Evolutionary conservation across 2,888 invertebrate species (phyloP).

Genomic region (Oxyteleia sp.): DNA sequence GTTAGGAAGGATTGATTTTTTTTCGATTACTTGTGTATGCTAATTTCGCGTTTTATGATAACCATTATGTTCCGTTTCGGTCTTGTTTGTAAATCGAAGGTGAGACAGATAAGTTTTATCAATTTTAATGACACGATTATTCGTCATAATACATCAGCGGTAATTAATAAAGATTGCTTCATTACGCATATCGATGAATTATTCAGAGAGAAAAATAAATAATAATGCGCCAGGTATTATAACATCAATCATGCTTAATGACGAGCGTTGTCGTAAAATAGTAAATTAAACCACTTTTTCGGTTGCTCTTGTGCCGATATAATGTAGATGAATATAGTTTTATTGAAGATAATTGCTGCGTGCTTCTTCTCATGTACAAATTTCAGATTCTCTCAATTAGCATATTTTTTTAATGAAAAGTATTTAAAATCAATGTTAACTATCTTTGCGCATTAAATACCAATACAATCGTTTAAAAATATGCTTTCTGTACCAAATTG

Average conservation of each 20-base stretch:
- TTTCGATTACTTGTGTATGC: neutral
- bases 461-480: neutral
- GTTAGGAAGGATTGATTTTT: neutral
- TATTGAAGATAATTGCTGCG: conserved; percentile 15
- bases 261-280: conserved; percentile 34
- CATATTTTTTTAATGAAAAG: neutral
- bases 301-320: neutral
- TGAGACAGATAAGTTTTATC: conserved; percentile 46
- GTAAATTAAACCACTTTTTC: conserved; percentile 46
- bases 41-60: neutral
- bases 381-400: neutral
- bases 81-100: conserved; percentile 20
- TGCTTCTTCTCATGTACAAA: neutral
- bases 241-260: conserved; percentile 47
- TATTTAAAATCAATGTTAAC: neutral
- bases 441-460: neutral
- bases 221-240: conserved; percentile 5
- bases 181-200: conserved; percentile 42
- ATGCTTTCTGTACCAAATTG: too few relatives aligned
- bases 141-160: conserved; percentile 29
- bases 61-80: neutral
- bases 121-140: conserved; percentile 27
- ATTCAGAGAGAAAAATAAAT: conserved; percentile 29
- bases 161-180: conserved; percentile 51
- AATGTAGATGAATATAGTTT: conserved; percentile 14